Evolutionary conservation across 2,113 vertebrate genomes (phyloP), one percentile per base, ranked within the genome.

Genomic region (Sander vitreus): DNA sequence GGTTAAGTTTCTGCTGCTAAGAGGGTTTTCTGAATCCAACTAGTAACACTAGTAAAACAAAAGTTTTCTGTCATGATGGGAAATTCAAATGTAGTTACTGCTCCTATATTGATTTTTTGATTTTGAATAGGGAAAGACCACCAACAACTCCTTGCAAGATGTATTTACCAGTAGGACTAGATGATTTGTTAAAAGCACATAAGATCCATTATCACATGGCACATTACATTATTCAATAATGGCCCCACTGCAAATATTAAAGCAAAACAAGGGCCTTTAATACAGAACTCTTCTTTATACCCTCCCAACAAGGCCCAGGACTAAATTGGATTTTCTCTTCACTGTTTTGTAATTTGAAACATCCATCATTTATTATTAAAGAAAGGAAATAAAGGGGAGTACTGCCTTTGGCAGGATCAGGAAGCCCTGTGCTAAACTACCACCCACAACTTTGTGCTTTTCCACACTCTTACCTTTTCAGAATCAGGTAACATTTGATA

Each of bases 351-450:
- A 97, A 98, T 98, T 97, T 96, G 95, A 95, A 94, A 96, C 96
- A 98, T 98, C 96, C 96, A 97, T 98, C 96, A 97, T 97, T 97
- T 97, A 97, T 97, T 96, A 97, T 97, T 97, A 97, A 97, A 97
- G 91, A 86, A 93, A 87, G 80, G 73, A 88, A 93, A 89, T 86
- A 87, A 89, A 85, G 76, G 77, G 74, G 81, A 90, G 85, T 81
- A 62, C 73, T 78, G 93, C 93, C 90, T 90, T 86, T 85, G 88
- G 92, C 88, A 88, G 87, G 81, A 73, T 63, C 57, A 81, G 73
- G 23, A 73, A 74, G 64, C 48, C 72, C 43, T 72, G 21, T 76
- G 58, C 67, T 66, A 62, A 80, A 88, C 73, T 45, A 76, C 70
- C 76, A 55, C 80, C 74, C 60, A 66, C 75, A 79, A 79, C 39